These are phyloP conservation scores for Pachymerium ferrugineum DNA, from an alignment of 2,888 invertebrate species.

Conservation along the genomic window DNA sequence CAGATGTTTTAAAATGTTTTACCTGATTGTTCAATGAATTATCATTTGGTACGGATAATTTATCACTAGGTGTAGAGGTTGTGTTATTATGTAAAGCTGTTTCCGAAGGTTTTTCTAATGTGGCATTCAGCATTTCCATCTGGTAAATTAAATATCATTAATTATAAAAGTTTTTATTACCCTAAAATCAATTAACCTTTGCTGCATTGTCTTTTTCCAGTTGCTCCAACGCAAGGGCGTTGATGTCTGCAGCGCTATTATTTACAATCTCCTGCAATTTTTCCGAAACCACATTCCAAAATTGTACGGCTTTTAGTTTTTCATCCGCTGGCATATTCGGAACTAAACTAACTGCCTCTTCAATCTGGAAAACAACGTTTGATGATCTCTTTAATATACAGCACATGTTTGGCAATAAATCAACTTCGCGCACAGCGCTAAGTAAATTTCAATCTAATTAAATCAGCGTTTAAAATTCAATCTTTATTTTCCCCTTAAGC, in stretches of 20 bases:
- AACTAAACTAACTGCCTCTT: slow-evolving; percentile 43
- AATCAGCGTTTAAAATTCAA: neutral
- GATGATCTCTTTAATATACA: neutral
- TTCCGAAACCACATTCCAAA: slow-evolving; percentile 43
- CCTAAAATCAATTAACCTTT: slow-evolving; percentile 33
- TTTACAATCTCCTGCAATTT: slow-evolving; percentile 43
- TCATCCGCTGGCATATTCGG: slow-evolving; percentile 42
- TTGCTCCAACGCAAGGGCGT: slow-evolving; percentile 40
- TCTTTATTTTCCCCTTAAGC: neutral
- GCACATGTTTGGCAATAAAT: slow-evolving; percentile 24
- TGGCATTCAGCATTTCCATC: slow-evolving; percentile 18
- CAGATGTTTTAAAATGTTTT: neutral
- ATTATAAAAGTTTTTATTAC: neutral
- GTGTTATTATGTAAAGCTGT: neutral
- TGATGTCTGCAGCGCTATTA: slow-evolving; percentile 43
- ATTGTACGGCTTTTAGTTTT: slow-evolving; percentile 43
- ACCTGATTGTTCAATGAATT: neutral
- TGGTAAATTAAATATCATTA: neutral
- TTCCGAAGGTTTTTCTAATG: neutral
- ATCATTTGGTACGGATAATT: neutral
- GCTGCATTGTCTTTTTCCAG: slow-evolving; percentile 39
- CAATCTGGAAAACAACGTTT: slow-evolving; percentile 39
- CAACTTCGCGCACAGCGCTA: neutral
- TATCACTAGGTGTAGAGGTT: neutral
- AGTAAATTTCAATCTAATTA: neutral